phyloP scores from a whole-genome alignment of 2,888 invertebrate genomes.

The Erebia palarica region DNA sequence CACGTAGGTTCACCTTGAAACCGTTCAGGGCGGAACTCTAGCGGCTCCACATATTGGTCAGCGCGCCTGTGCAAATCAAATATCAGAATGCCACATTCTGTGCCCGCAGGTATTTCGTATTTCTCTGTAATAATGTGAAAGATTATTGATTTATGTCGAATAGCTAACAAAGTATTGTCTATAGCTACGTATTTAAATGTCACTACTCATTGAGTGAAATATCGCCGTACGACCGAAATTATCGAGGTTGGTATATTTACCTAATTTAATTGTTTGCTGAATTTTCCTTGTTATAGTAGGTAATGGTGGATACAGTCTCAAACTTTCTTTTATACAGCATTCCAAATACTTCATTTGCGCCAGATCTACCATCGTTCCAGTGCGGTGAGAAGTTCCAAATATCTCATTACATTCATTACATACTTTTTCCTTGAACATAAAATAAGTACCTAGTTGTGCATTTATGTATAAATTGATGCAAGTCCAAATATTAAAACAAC shows the following conservation, averaged over 20 bases:
- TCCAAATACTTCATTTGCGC: constrained; percentile 19
- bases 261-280: constrained; percentile 8
- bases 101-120: constrained; percentile 31
- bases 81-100: constrained; percentile 39
- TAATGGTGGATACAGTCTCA: constrained; percentile 1
- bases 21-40: constrained; percentile 71
- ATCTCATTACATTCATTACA: constrained; percentile 6
- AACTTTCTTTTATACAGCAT: constrained; percentile 19
- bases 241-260: background rate
- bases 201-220: no score
- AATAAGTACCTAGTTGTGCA: background rate
- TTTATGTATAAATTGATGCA: no score
- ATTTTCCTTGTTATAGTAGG: constrained; percentile 12
- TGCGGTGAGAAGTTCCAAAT: constrained; percentile 9
- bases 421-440: constrained; percentile 21
- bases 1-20: constrained; percentile 68
- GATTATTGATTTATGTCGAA: no score
- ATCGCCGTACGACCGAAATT: no score
- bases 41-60: constrained; percentile 73
- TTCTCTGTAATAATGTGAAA: constrained; percentile 16
- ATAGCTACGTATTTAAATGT: no score
- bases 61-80: constrained; percentile 65
- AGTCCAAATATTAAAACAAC: background rate
- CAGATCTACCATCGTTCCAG: constrained; percentile 13
- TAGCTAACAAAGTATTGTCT: no score